phyloP scores from a whole-genome alignment of 1,140 invertebrate species.

The Nomia melanderi region DNA sequence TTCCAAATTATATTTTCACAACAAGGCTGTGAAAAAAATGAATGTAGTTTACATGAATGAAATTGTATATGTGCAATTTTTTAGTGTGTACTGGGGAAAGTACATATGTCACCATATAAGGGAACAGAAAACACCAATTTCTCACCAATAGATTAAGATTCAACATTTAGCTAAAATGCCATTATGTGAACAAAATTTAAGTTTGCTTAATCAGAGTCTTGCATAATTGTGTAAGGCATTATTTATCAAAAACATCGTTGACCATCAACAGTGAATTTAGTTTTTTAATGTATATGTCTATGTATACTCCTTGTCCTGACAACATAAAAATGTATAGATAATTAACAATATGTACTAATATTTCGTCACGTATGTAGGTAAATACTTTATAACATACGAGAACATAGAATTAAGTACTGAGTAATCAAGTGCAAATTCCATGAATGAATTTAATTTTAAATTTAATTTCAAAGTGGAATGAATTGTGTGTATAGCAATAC shows the following conservation, averaged over 20 bases:
- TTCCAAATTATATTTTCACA: constrained; percentile 58
- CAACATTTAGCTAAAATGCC: not conserved
- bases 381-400: not conserved
- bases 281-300: constrained; percentile 7
- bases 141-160: constrained; percentile 25
- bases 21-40: constrained; percentile 58
- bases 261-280: not conserved
- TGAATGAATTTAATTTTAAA: not conserved
- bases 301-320: not conserved
- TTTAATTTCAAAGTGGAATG: too few species aligned
- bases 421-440: constrained; percentile 28
- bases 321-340: constrained; percentile 8
- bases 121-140: constrained; percentile 54
- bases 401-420: constrained; percentile 12
- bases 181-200: not conserved
- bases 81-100: constrained; percentile 40
- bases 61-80: constrained; percentile 60
- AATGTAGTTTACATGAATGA: constrained; percentile 44
- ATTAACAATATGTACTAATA: constrained; percentile 12
- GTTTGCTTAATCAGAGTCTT: not conserved
- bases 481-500: not conserved
- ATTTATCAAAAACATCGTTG: not conserved
- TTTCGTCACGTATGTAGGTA: not conserved
- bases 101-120: constrained; percentile 16
- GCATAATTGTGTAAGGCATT: not conserved